Percentiles rank a stretch among this genome's conserved stretches.
phyloP scores from a whole-genome alignment of 2,888 invertebrate species.

The Trypoxylon attenuatum region DNA sequence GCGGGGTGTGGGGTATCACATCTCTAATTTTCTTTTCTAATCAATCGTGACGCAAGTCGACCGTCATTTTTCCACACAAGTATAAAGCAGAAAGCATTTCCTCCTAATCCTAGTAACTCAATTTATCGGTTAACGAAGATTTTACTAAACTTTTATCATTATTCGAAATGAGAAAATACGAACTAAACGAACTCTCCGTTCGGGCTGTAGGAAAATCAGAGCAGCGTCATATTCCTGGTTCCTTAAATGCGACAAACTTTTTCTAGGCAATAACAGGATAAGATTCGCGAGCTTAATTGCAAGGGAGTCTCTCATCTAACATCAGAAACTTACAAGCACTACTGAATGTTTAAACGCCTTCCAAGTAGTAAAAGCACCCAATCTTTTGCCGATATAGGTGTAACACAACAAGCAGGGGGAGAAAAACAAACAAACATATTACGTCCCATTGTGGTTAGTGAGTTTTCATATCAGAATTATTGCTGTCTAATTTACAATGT shows the following conservation, averaged over 20 bases:
- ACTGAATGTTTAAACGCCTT: slow-evolving; percentile 33
- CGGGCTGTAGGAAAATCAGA: slow-evolving; percentile 18
- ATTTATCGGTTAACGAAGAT: background rate
- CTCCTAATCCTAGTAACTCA: too few species aligned
- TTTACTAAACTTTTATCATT: background rate
- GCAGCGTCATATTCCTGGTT: slow-evolving; percentile 40
- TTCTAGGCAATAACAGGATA: slow-evolving; percentile 45
- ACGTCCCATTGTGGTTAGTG: slow-evolving; percentile 52
- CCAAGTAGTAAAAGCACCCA: too few species aligned
- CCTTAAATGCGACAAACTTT: slow-evolving; percentile 40
- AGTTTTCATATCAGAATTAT: slow-evolving; percentile 51
- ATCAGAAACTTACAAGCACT: slow-evolving; percentile 28
- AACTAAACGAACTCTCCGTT: too few species aligned
- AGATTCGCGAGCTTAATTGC: slow-evolving; percentile 7
- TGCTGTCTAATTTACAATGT: slow-evolving; percentile 31
- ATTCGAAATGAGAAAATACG: too few species aligned
- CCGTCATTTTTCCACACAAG: background rate
- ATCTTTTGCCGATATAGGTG: too few species aligned
- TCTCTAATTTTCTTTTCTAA: too few species aligned
- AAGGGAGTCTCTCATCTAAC: slow-evolving; percentile 21
- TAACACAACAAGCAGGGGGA: slow-evolving; percentile 47
- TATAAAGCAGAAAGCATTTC: too few species aligned
- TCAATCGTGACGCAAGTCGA: too few species aligned
- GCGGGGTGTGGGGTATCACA: background rate
- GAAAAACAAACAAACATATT: slow-evolving; percentile 25